Percentiles rank a stretch among this genome's conserved stretches.
Evolutionary conservation across 2,888 invertebrate species (phyloP).

Genomic region (Tipula confusa): DNA sequence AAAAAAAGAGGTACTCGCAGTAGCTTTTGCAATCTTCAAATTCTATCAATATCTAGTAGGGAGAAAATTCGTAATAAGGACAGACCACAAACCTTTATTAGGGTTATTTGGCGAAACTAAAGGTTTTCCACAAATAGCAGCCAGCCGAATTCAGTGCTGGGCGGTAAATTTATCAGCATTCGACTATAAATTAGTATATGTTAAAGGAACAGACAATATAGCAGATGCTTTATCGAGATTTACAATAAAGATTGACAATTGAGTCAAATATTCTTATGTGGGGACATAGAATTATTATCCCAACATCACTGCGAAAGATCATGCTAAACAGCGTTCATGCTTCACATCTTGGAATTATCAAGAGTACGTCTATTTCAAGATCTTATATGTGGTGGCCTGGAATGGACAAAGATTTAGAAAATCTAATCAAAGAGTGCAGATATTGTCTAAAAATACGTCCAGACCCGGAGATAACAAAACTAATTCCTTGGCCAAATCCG

Average conservation of each 20-base stretch:
- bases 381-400: background rate
- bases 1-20: too few species aligned
- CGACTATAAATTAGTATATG: background rate
- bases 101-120: background rate
- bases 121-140: background rate
- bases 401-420: background rate
- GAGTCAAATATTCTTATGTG: background rate
- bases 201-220: background rate
- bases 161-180: too few species aligned
- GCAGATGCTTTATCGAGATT: background rate
- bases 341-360: background rate
- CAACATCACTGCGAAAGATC: background rate
- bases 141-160: background rate
- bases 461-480: background rate
- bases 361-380: background rate
- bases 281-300: background rate
- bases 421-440: background rate
- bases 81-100: background rate
- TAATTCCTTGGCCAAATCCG: background rate
- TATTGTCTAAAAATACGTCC: background rate
- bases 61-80: background rate
- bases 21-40: too few species aligned
- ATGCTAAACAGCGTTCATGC: background rate
- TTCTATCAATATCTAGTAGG: too few species aligned
- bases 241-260: background rate